Base-by-base conservation (phyloP, 1,140 invertebrate genomes). In the Brachionus sp. region DNA sequence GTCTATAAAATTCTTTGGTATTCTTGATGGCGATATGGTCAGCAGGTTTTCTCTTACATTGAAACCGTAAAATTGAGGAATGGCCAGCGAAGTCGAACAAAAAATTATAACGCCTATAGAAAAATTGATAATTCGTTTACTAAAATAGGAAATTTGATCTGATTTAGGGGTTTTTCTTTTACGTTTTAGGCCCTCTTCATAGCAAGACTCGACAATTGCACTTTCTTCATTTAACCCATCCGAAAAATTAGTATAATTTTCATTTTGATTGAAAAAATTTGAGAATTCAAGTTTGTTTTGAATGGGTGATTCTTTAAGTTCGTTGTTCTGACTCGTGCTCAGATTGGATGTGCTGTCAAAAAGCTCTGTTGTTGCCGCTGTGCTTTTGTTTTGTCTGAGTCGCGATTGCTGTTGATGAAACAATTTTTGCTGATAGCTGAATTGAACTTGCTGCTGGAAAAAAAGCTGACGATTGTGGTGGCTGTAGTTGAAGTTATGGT, bases 31-130 rank as follows among this genome's bases (percentile, higher is more conserved):
- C 3, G 77, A 57, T 6, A 80, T 7, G 23, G 35, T 62, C 23
- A 80, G 3, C 0, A 80, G n/a, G 35, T 62, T 80, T 62, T 66
- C 35, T 62, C 57, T 80, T 10, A 80, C 62, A 29, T 80, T 29
- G 57, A 62, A 62, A 35, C 50, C 77, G 16, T 62, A 80, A 25
- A 62, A 62, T 62, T 80, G 77, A 3, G 77, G 77, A 23, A 80
- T 19, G 23, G 77, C 50, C 25, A 80, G 39, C 12, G 10, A 80
- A 62, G 57, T 35, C 57, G 77, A 57, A 2, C 23, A 13, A n/a
- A 66, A 13, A 80, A 80, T 62, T 42, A 62, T 25, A 6, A 33
- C 13, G 23, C 9, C 53, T 29, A 42, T 80, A 4, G 77, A 62
- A 25, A 29, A 42, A 23, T 35, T 37, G 16, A 80, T 80, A 6